Base-by-base conservation (phyloP, 2,888 invertebrate species). In the Metopia argyrocephala region DNA sequence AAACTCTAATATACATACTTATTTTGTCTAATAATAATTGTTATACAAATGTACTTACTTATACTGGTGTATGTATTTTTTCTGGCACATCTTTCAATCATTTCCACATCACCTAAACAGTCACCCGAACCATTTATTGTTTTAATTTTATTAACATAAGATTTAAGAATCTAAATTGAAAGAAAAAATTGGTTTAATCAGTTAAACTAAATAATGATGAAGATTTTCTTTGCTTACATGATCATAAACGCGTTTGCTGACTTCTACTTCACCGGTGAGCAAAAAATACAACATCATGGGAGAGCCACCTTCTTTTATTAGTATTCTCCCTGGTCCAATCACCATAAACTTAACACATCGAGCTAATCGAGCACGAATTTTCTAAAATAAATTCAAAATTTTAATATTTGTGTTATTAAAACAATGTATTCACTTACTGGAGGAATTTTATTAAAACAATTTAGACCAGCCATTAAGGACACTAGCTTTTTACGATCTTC, bases 281-380 rank as follows among this genome's bases (percentile, higher is more conserved):
- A 95, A 91, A 87, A 94, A 94, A 87, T 94, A 94, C 59, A 94
- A 86, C 0, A 93, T 93, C 71, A 91, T 89, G 0, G 94, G 93
- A 2, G 90, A 89, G 71, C 93, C 93, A 12, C 92, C 92, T 86
- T 94, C 93, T 12, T 92, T 92, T 0, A 94, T 93, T 57, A 95
- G 92, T 0, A 91, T 89, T 1, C 94, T 91, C 1, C 92, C 93
- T 0, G 93, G 92, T 1, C 91, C 90, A 76, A 92, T 92, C 84
- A 93, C 94, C 83, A 92, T 92, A 89, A 94, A 94, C 84, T 92
- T 92, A 0, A 93, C 92, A 0, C 92, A 92, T 0, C 92, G 92
- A 0, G 94, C 93, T 52, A 95, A 87, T 62, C 92, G 92, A 82
- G 91, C 92, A 85, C 93, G 93, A 7, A 94, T 91, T 83, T 93